Base-by-base conservation (phyloP, 2,888 invertebrate genomes). In the Agrotis exclamationis region DNA sequence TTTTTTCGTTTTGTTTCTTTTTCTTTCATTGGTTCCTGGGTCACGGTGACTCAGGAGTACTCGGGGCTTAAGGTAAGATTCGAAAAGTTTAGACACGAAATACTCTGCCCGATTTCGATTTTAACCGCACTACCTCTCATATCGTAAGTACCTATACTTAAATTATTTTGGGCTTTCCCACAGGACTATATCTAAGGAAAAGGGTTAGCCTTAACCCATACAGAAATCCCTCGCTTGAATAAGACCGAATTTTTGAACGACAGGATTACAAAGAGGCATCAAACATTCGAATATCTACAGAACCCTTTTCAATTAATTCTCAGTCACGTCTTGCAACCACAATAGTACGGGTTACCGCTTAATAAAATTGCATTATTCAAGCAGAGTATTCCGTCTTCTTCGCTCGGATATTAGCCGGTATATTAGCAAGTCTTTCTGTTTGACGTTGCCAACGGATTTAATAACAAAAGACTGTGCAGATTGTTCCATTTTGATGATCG, bases 331-430 rank as follows among this genome's bases (percentile, higher is more conserved):
- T 58, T 62, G 48, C 54, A 18, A 59, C 76, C 74, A 70, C 77
- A 74, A 58, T 74, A 63, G 57, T 60, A 24, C 56, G 74, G 79
- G 74, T 78, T 53, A 48, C 73, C 79, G 62, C 57, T 72, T 62
- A 20, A 70, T 78, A 78, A 78, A 74, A 74, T 78, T 78, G 57
- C 63, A 74, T 74, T 78, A 74, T 74, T 74, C 57, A 57, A 50
- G 22, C 45, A 11, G 58, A 74, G 22, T 59, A 54, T 54, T 74
- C 53, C 3, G 53, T 70, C 47, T 48, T 77, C 59, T 56, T 56
- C 20, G 14, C 45, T 44, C 33, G 24, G 24, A 33, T 77, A 74
- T 59, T 70, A 54, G 22, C 28, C 22, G n/a, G 51, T 28, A 69
- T 69, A 73, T 68, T 44, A 65, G 44, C 22, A 56, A 50, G 11